Base-by-base conservation (phyloP, 2,888 invertebrate species). In the Limnephilus lunatus region DNA sequence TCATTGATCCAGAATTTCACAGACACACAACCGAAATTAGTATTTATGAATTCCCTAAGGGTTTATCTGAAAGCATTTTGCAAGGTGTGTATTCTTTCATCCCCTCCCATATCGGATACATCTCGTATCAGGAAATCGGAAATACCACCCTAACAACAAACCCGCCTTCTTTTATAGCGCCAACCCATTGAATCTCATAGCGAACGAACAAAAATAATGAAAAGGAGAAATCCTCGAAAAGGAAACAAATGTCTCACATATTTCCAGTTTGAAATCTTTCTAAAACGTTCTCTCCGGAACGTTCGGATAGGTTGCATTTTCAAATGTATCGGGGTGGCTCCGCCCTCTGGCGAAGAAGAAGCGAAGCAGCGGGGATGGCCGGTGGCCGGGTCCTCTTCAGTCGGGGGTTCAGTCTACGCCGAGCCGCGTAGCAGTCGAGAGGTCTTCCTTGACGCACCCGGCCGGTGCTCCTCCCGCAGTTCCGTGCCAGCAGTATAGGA, bases 401-500 rank as follows among this genome's bases (percentile, higher is more conserved):
- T 68, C 2, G 25, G 68, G 68, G 25, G 25, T 25, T 30, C 92
- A 92, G 92, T 92, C 92, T 92, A 85, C 92, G 93, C 91, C 87
- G 85, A 92, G 89, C 93, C 91, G 91, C 92, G 90, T 53, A 92
- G 91, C 82, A 81, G 90, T 53, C 87, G 68, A 90, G 92, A 90
- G 87, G 83, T 80, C 48, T 83, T 81, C 31, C 81, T 81, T 44
- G 68, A 83, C 35, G 85, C 85, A 53, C 88, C 48, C 90, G 86
- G 31, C 39, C 85, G 82, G 85, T 80, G 68, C 81, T 11, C 83
- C 30, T 86, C 90, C 81, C 44, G 88, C 35, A 48, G 32, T 85
- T 31, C 93, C 85, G 68, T 53, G 87, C 68, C 83, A 90, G 44
- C 83, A 81, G 88, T 91, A 83, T 44, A 89, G 90, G 94, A 96